These are phyloP conservation scores for Plectus sambesii DNA, from an alignment of 1,140 invertebrate genomes.

Conservation along the genomic window DNA sequence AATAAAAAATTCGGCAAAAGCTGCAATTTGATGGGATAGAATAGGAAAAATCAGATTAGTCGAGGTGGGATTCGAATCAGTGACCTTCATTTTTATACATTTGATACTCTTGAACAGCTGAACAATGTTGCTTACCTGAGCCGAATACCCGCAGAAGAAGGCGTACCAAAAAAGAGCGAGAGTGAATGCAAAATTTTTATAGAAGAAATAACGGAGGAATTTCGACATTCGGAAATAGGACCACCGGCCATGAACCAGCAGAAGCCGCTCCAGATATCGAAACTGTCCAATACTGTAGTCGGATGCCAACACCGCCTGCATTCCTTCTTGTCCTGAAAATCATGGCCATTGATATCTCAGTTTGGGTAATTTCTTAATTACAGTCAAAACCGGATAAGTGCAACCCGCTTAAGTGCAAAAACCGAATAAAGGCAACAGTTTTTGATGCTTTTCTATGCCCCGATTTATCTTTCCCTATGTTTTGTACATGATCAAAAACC, in stretches of 20 bases:
- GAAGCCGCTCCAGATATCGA: constrained; percentile 78
- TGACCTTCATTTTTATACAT: no score
- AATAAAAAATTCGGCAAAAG: no score
- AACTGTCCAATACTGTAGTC: constrained; percentile 98
- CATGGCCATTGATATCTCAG: constrained; percentile 28
- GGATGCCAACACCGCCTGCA: constrained; percentile 91
- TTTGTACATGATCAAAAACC: no score
- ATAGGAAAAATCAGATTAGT: no score
- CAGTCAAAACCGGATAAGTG: no score
- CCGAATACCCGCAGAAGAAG: constrained; percentile 97
- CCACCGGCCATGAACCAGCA: constrained; percentile 95
- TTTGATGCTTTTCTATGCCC: no score
- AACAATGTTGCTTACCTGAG: constrained; percentile 65
- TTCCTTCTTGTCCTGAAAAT: constrained; percentile 66
- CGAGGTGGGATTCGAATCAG: no score
- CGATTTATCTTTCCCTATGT: constrained; percentile 97
- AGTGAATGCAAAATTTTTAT: constrained; percentile 99
- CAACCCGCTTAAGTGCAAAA: no score
- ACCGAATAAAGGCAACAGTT: no score
- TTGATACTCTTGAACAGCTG: no score
- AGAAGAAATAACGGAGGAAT: constrained; percentile 96
- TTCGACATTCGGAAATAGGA: constrained; percentile 89
- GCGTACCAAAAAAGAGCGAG: constrained; percentile 98
- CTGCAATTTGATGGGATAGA: no score
- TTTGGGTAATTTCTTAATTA: constrained; percentile 91